Evolutionary conservation across 1,140 invertebrate species (phyloP).

Genomic region (Chelonus insularis): DNA sequence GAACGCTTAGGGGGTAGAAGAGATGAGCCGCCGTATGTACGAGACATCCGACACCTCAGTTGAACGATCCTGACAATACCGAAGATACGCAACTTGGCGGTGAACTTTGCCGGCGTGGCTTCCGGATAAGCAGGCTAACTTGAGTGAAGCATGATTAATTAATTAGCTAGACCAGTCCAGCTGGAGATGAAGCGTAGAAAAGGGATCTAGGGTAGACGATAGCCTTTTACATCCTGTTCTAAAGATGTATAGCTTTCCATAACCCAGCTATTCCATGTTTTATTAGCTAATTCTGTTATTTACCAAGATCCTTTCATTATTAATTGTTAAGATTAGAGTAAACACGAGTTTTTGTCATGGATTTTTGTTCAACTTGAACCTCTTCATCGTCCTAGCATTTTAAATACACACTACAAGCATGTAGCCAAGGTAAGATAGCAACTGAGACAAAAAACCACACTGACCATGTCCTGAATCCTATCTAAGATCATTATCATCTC

Average conservation of each 20-base stretch:
- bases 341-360: too few species aligned
- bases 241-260: background rate
- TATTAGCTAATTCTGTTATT: too few species aligned
- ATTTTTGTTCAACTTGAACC: background rate
- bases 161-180: slow-evolving; percentile 56
- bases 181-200: background rate
- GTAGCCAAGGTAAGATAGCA: background rate
- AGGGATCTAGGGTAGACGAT: background rate
- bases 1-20: slow-evolving; percentile 32
- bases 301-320: too few species aligned
- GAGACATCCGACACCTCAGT: slow-evolving; percentile 57
- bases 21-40: slow-evolving; percentile 46
- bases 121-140: slow-evolving; percentile 58
- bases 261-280: background rate
- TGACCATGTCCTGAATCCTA: slow-evolving; percentile 13
- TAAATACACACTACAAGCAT: background rate
- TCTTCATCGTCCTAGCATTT: background rate
- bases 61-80: slow-evolving; percentile 53
- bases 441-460: background rate
- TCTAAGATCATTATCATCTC: slow-evolving; percentile 20
- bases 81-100: slow-evolving; percentile 58
- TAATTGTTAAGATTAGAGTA: too few species aligned
- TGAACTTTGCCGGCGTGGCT: slow-evolving; percentile 54
- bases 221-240: slow-evolving; percentile 16
- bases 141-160: slow-evolving; percentile 57